Evolutionary conservation across 2,888 invertebrate genomes (phyloP), one percentile per base, ranked within the genome.

Genomic region (Caenorhabditis uteleia): DNA sequence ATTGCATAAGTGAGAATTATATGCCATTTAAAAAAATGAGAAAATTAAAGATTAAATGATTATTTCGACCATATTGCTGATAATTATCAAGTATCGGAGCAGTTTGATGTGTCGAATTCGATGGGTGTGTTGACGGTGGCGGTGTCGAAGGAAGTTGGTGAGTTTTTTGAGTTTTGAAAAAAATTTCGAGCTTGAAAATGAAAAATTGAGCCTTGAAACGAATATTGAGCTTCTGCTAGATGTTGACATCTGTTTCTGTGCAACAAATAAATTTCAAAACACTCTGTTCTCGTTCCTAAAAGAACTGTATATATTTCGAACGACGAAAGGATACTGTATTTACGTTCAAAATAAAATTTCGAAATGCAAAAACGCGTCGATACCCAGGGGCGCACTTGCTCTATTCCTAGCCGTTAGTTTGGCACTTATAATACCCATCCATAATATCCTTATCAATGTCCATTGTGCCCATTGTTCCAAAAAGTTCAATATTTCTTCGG

Each of bases 91-190:
- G 70, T 71, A 25, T 66, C 73, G n/a, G 27, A 83, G 47, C 83
- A 84, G 31, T 83, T 83, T 53, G 82, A 82, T 45, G 74, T 83
- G 5, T 51, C 66, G n/a, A 71, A 75, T 50, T 64, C 82, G 10
- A 80, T 81, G 77, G 82, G 82, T 26, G 83, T 82, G 0, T 62
- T 82, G 27, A 82, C 79, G 14, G 65, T 66, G 0, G 56, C 38
- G 21, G 61, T 73, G 36, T 58, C 67, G 10, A 56, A 62, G 39
- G 51, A 93, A 91, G 2, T 97, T 95, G 84, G 95, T 97, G 0
- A 93, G 43, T 38, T 18, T 31, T 12, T 43, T 21, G 6, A 38
- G n/a, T 7, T 8, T 8, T 8, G 8, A 10, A 38, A 16, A 7
- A 7, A 8, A n/a, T 16, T 16, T 7, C n/a, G 12, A 16, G n/a